Evolutionary conservation across 2,888 invertebrate species (phyloP).

Genomic region (Catocala fraxini): DNA sequence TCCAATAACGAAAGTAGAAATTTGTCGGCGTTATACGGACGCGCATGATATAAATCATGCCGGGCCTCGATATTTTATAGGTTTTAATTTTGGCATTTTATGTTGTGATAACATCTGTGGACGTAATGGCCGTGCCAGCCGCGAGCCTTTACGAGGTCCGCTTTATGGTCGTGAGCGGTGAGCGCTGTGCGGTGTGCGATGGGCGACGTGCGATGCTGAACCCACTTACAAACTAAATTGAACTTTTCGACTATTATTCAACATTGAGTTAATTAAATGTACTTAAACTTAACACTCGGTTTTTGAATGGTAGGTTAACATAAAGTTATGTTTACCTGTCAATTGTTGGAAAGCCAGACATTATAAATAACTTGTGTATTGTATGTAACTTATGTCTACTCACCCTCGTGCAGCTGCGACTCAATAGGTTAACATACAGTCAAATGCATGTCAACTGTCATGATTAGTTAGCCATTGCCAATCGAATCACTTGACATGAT

Average conservation of each 20-base stretch:
- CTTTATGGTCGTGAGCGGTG: slow-evolving; percentile 59
- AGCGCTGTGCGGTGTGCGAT: slow-evolving; percentile 7
- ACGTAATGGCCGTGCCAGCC: slow-evolving; percentile 68
- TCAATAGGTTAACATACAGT: no score
- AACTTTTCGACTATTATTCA: slow-evolving; percentile 49
- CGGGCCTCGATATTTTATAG: slow-evolving; percentile 75
- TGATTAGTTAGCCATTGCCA: no score
- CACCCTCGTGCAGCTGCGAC: no score
- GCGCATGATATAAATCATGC: slow-evolving; percentile 74
- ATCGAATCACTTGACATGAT: no score
- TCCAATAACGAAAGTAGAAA: slow-evolving; percentile 65
- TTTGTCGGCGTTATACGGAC: slow-evolving; percentile 63
- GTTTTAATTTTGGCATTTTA: slow-evolving; percentile 83
- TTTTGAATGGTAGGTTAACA: no score
- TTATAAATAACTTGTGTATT: no score
- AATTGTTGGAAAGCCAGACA: no score
- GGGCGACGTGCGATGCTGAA: slow-evolving; percentile 7
- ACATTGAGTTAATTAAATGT: slow-evolving; percentile 32
- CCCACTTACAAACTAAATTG: slow-evolving; percentile 55
- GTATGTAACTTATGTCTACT: no score
- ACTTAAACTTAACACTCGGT: neutral
- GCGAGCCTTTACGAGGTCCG: slow-evolving; percentile 69
- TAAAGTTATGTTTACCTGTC: no score
- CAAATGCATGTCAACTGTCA: no score
- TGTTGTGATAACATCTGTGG: slow-evolving; percentile 82